A percentile compares a stretch with the other conserved stretches of the same genome.
Conservation (phyloP, 2,113 vertebrate species). For the Hypomesus transpacificus region DNA sequence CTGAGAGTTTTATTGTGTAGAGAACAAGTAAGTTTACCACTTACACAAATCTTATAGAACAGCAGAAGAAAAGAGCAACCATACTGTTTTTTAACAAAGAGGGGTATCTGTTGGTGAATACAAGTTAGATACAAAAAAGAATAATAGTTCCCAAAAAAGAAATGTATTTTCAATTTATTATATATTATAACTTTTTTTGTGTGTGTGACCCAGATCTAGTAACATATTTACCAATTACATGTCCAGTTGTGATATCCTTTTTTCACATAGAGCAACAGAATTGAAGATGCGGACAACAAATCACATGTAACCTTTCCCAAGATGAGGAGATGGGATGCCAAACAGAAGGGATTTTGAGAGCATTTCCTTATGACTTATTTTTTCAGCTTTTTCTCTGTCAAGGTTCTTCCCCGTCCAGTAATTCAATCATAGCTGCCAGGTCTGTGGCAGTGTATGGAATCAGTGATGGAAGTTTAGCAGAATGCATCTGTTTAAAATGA, state of each 20-base stretch:
- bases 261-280: background rate
- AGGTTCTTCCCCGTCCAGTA: background rate
- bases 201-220: background rate
- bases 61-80: no score
- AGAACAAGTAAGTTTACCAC: background rate
- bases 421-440: background rate
- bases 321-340: background rate
- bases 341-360: background rate
- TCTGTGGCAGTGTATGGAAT: background rate
- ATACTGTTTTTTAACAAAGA: no score
- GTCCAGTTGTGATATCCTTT: background rate
- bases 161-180: background rate
- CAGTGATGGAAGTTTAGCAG: background rate
- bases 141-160: no score
- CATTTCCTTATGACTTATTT: background rate
- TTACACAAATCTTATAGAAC: background rate
- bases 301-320: background rate
- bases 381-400: background rate
- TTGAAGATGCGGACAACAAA: background rate
- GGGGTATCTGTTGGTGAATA: no score
- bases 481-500: constrained; percentile 20
- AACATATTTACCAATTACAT: background rate
- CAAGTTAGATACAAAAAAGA: no score
- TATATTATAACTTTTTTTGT: background rate
- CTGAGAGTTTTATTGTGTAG: background rate